Evolutionary conservation across 2,113 vertebrate species (phyloP).

Genomic region (Numenius arquata): DNA sequence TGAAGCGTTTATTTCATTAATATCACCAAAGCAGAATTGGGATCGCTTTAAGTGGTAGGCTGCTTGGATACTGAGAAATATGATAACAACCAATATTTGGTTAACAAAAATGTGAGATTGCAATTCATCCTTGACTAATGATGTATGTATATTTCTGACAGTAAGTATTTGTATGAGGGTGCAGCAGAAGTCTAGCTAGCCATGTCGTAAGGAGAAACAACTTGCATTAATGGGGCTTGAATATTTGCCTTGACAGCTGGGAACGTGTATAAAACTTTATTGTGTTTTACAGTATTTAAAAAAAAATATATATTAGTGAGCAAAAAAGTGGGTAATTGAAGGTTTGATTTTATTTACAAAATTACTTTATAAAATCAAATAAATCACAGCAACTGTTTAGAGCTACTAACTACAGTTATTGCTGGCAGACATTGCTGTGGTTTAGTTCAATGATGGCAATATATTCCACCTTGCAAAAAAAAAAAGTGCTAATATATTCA

Average conservation of each 20-base stretch:
- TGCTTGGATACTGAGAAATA: neutral
- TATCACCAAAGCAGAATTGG: neutral
- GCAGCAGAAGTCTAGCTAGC: neutral
- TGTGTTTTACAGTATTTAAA: neutral
- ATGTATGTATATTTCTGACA: neutral
- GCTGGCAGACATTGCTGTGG: slow-evolving; percentile 20
- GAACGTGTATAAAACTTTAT: neutral
- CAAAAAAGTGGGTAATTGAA: slow-evolving; percentile 14
- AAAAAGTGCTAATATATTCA: slow-evolving; percentile 35
- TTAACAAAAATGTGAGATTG: neutral
- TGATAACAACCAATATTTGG: neutral
- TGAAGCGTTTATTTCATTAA: neutral
- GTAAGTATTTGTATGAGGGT: neutral
- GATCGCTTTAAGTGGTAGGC: neutral
- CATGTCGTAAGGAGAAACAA: neutral
- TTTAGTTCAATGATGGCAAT: slow-evolving; percentile 40
- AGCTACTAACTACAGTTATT: slow-evolving; percentile 47
- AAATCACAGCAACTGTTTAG: slow-evolving; percentile 1
- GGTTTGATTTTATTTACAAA: slow-evolving; percentile 37
- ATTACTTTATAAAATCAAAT: slow-evolving; percentile 11
- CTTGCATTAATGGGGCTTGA: neutral
- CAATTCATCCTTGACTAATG: neutral
- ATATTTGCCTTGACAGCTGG: neutral
- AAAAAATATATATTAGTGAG: neutral
- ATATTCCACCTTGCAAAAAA: slow-evolving; percentile 37